These are phyloP conservation scores for Drosophila truncata DNA, from an alignment of 1,140 invertebrate species.

Conservation along the genomic window DNA sequence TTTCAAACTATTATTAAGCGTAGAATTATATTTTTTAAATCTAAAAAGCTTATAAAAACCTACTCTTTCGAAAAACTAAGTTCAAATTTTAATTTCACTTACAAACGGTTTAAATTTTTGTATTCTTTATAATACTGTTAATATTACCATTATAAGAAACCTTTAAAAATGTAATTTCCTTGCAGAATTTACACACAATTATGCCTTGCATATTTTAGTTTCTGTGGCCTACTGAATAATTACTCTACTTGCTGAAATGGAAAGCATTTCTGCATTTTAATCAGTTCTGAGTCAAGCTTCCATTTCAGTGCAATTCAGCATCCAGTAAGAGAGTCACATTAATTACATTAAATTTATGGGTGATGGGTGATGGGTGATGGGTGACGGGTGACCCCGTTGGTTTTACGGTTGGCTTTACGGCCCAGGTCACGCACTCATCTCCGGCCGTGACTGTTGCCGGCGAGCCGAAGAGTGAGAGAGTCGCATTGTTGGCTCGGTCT, in stretches of 20 bases:
- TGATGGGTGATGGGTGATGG: background rate
- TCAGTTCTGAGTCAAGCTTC: background rate
- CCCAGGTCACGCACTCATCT: slow-evolving; percentile 33
- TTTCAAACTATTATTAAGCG: background rate
- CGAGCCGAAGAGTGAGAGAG: slow-evolving; percentile 14
- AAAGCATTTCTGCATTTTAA: slow-evolving; percentile 17
- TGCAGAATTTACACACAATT: background rate
- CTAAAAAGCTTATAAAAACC: background rate
- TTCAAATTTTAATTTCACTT: background rate
- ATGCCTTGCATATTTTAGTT: slow-evolving; percentile 4
- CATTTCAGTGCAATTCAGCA: slow-evolving; percentile 13
- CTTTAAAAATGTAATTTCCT: too few relatives aligned
- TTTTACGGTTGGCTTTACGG: slow-evolving; percentile 4
- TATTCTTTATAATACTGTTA: background rate
- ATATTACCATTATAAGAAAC: background rate
- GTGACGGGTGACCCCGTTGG: background rate
- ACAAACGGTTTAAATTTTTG: background rate
- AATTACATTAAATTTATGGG: slow-evolving; percentile 20
- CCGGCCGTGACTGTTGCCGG: slow-evolving; percentile 44
- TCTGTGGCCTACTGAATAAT: slow-evolving; percentile 5
- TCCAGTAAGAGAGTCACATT: slow-evolving; percentile 11
- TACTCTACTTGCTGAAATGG: slow-evolving; percentile 4
- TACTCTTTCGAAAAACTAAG: background rate
- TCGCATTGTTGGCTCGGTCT: slow-evolving; percentile 65
- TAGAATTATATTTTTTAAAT: background rate